These are phyloP conservation scores for Pimephales promelas DNA, from an alignment of 2,113 vertebrate genomes.

Conservation along the genomic window DNA sequence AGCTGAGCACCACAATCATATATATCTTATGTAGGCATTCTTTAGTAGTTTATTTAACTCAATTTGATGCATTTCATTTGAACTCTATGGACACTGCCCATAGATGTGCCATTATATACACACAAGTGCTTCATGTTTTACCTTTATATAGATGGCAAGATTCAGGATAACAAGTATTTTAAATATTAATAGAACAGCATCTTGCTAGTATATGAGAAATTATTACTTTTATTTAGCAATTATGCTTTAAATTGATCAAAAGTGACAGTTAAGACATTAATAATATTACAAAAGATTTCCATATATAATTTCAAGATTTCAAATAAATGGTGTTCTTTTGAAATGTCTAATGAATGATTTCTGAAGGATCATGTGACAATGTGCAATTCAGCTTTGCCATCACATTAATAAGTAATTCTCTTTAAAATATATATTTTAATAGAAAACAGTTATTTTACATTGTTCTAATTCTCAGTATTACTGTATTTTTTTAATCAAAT, in stretches of 20 bases:
- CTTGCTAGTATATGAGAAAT: neutral
- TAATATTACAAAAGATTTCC: too few relatives aligned
- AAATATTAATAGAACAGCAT: neutral
- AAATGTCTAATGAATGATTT: neutral
- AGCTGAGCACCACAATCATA: neutral
- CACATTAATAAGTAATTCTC: neutral
- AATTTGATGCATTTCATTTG: too few relatives aligned
- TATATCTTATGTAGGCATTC: neutral
- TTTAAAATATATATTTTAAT: neutral
- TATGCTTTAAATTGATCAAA: too few relatives aligned
- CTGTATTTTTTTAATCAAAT: neutral
- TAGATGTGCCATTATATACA: neutral
- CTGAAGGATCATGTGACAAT: neutral
- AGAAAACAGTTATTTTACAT: neutral
- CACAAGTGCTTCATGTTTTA: neutral
- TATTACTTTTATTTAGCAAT: too few relatives aligned
- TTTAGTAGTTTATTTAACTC: neutral
- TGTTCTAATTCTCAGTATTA: neutral
- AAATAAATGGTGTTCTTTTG: too few relatives aligned
- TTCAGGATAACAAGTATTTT: neutral
- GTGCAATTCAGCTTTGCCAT: neutral
- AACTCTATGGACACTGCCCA: neutral
- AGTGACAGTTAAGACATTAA: too few relatives aligned
- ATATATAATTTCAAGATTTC: too few relatives aligned
- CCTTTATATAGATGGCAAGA: neutral